phyloP scores from a whole-genome alignment of 2,797 vertebrate species.

The Glyptemys insculpta region DNA sequence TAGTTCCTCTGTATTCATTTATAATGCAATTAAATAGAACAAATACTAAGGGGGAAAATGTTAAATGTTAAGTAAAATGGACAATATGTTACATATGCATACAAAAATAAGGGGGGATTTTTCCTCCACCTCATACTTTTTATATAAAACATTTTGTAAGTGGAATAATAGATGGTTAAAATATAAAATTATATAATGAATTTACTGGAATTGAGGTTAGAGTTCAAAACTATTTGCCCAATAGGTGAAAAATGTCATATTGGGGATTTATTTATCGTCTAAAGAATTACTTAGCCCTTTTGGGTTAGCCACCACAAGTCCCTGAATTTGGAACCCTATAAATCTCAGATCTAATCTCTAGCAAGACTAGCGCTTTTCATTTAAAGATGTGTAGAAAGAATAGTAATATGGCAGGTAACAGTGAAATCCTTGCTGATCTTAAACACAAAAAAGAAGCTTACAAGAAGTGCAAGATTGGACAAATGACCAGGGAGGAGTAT shows the following conservation, averaged over 20 bases:
- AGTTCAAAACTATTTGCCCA: not conserved
- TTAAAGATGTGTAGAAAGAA: not conserved
- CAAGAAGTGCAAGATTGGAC: too few relatives aligned
- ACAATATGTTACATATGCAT: constrained; percentile 61
- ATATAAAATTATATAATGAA: constrained; percentile 42
- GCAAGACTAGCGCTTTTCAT: not conserved
- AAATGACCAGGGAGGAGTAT: too few relatives aligned
- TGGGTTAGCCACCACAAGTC: not conserved
- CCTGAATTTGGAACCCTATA: not conserved
- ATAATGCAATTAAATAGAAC: constrained; percentile 77
- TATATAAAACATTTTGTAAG: constrained; percentile 63
- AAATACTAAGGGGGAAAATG: constrained; percentile 56
- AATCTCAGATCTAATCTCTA: not conserved
- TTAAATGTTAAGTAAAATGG: constrained; percentile 25
- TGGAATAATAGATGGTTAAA: not conserved
- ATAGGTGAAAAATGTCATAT: constrained; percentile 3
- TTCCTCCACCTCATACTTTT: constrained; percentile 65
- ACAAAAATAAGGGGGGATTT: constrained; percentile 62
- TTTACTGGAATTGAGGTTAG: not conserved
- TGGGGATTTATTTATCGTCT: not conserved
- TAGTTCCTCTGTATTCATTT: constrained; percentile 63
- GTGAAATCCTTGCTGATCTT: too few relatives aligned
- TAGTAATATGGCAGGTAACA: too few relatives aligned
- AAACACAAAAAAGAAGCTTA: too few relatives aligned
- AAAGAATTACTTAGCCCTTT: not conserved